Conservation (phyloP, 2,888 invertebrate genomes). For the Mayetiola destructor region DNA sequence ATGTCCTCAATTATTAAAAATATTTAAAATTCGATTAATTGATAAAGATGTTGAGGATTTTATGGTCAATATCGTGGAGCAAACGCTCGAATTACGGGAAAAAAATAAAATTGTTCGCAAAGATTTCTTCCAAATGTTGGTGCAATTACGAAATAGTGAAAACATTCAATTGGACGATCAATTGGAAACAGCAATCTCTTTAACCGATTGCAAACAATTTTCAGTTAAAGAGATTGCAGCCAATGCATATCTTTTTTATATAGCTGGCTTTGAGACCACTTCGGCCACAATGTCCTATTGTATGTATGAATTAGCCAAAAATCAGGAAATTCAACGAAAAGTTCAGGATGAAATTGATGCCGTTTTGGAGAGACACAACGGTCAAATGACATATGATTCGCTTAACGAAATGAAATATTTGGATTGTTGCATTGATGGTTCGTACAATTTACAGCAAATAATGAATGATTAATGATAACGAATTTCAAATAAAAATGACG, state of each 20-base stretch:
- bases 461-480: background rate
- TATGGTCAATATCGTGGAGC: constrained; percentile 31
- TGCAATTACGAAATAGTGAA: constrained; percentile 34
- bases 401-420: constrained; percentile 42
- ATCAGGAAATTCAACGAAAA: constrained; percentile 38
- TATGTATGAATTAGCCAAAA: constrained; percentile 39
- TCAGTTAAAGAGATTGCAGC: constrained; percentile 28
- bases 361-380: constrained; percentile 33
- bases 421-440: constrained; percentile 42
- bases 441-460: no score
- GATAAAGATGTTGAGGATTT: constrained; percentile 21
- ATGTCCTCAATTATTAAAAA: constrained; percentile 25
- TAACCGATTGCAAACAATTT: constrained; percentile 12
- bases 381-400: constrained; percentile 40
- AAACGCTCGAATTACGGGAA: constrained; percentile 34
- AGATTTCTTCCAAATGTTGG: constrained; percentile 37
- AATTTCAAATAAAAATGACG: background rate
- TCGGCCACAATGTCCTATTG: constrained; percentile 45
- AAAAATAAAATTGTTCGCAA: constrained; percentile 31
- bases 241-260: constrained; percentile 29
- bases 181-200: constrained; percentile 25
- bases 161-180: constrained; percentile 26
- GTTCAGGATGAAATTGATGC: constrained; percentile 37
- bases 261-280: constrained; percentile 47
- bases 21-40: constrained; percentile 17